Evolutionary conservation across 2,113 vertebrate species (phyloP).

Genomic region (Sylvia atricapilla): DNA sequence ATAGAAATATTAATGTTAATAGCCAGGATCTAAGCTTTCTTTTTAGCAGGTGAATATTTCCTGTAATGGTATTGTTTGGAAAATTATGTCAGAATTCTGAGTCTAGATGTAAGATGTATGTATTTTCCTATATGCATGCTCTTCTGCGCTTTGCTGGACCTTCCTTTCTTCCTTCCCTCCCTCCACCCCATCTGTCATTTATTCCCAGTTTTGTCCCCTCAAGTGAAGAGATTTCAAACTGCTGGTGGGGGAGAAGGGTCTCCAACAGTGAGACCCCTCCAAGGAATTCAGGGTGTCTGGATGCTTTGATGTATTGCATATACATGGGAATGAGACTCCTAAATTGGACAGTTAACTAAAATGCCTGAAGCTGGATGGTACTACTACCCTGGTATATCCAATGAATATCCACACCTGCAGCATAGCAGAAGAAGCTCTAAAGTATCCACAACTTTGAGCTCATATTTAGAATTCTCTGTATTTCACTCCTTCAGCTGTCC

Average conservation of each 20-base stretch:
- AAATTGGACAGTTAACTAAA: background rate
- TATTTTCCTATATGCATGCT: background rate
- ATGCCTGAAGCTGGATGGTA: background rate
- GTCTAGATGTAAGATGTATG: fast-evolving
- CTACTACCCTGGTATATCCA: too few species aligned
- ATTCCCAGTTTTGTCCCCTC: background rate
- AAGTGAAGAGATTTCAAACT: background rate
- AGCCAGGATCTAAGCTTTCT: background rate
- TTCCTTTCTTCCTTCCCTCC: background rate
- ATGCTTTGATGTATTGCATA: background rate
- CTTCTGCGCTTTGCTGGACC: background rate
- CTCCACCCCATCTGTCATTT: background rate
- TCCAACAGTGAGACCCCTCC: background rate
- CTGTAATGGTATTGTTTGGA: background rate
- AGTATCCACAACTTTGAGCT: background rate
- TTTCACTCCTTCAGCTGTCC: background rate
- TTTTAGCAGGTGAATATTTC: background rate
- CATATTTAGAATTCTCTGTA: background rate
- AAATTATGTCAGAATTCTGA: background rate
- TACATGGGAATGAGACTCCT: background rate
- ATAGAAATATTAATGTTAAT: background rate
- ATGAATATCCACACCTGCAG: background rate
- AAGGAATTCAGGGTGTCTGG: background rate
- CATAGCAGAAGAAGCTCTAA: background rate
- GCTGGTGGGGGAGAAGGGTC: background rate